Conservation (phyloP, 2,797 vertebrate genomes). For the Myotis pilosus region DNA sequence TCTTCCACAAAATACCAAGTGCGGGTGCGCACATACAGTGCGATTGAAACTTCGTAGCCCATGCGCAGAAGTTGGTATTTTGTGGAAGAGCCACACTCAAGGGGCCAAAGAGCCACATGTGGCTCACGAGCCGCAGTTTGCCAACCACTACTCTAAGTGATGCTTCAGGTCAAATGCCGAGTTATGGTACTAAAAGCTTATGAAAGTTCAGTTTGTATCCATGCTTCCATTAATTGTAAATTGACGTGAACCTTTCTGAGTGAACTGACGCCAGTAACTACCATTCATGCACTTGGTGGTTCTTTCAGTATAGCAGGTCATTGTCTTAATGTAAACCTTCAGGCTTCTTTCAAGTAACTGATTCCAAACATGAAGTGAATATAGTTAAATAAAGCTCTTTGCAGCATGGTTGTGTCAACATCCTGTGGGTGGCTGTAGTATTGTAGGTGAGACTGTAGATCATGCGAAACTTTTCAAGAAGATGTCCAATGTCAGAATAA, state of each 20-base stretch:
- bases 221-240: conserved; percentile 89
- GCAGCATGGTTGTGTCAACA: conserved; percentile 87
- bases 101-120: too few species aligned
- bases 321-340: conserved; percentile 92
- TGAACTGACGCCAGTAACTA: conserved; percentile 90
- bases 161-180: conserved; percentile 87
- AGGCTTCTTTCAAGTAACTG: conserved; percentile 91
- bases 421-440: conserved; percentile 88
- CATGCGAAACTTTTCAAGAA: conserved; percentile 89
- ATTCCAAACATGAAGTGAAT: conserved; percentile 92
- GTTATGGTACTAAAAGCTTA: conserved; percentile 90
- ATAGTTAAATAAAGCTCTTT: conserved; percentile 90
- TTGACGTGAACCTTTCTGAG: conserved; percentile 91
- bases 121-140: too few species aligned
- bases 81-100: too few species aligned
- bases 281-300: conserved; percentile 91
- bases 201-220: conserved; percentile 89
- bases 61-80: too few species aligned
- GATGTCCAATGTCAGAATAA: conserved; percentile 89
- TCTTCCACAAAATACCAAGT: too few species aligned
- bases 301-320: conserved; percentile 89
- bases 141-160: background rate
- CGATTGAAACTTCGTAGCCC: too few species aligned
- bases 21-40: too few species aligned
- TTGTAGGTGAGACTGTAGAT: conserved; percentile 90